Conservation (phyloP, 2,797 vertebrate genomes). For the Rhinatrema bivittatum region DNA sequence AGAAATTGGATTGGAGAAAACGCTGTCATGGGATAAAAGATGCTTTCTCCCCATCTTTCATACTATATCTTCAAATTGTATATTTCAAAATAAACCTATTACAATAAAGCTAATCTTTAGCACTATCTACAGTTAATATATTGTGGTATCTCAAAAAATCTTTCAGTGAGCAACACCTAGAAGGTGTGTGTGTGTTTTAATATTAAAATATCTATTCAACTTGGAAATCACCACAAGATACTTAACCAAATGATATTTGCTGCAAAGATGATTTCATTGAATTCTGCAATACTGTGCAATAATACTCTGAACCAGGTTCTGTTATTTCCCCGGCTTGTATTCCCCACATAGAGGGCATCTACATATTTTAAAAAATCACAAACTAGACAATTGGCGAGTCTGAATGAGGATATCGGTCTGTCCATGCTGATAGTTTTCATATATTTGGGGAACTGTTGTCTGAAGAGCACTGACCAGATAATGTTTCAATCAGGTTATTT, state of each 20-base stretch:
- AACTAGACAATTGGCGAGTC: conserved; percentile 11
- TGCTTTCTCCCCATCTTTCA: no score
- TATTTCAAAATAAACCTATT: no score
- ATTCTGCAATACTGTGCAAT: no score
- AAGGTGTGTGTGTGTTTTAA: accelerated
- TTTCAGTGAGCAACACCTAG: neutral
- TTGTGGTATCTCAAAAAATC: no score
- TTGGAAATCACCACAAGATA: neutral
- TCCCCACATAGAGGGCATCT: conserved; percentile 31
- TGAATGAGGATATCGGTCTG: conserved; percentile 16
- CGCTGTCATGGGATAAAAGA: no score
- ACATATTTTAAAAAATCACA: neutral
- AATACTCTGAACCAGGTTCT: conserved; percentile 4
- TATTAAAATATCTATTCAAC: neutral
- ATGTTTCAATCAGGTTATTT: conserved; percentile 28
- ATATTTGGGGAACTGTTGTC: no score
- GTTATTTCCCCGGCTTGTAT: conserved; percentile 27
- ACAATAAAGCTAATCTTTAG: no score
- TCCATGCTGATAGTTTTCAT: no score
- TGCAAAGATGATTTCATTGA: conserved; percentile 8
- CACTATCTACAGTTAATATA: no score
- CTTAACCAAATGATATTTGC: conserved; percentile 9
- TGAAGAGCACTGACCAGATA: no score
- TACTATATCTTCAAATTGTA: no score
- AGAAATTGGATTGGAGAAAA: no score